Conservation (phyloP, 2,888 invertebrate genomes). For the Himalopsyche japonica region DNA sequence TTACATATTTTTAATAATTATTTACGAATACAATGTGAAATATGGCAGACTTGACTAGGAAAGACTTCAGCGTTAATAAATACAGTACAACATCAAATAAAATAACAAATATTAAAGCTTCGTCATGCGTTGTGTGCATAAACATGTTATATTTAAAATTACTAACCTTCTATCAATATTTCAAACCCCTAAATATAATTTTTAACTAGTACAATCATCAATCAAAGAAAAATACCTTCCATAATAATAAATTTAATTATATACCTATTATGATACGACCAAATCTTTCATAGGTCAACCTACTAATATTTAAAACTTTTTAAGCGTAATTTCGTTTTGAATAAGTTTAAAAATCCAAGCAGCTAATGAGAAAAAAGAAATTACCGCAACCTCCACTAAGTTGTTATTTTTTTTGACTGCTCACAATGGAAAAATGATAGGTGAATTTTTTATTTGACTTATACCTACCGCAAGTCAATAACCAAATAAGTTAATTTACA, state of each 20-base stretch:
- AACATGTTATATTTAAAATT: neutral
- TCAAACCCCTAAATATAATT: neutral
- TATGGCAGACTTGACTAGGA: neutral
- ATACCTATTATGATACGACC: neutral
- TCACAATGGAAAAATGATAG: too few relatives aligned
- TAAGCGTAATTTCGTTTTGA: neutral
- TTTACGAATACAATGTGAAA: neutral
- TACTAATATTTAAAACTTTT: neutral
- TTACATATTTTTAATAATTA: too few relatives aligned
- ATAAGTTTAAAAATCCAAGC: neutral
- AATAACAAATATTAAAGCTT: constrained; percentile 29
- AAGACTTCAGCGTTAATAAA: neutral
- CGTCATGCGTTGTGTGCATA: constrained; percentile 30
- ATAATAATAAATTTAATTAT: neutral
- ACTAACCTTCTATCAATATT: neutral
- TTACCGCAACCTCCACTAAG: neutral
- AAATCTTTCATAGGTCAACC: neutral
- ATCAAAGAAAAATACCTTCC: neutral
- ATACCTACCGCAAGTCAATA: too few relatives aligned
- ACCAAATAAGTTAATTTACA: too few relatives aligned
- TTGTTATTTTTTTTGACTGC: neutral
- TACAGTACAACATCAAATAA: constrained; percentile 10
- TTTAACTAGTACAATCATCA: neutral
- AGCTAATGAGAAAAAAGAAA: neutral
- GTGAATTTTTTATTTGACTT: too few relatives aligned